Percentiles rank a stretch among this genome's conserved stretches.
Evolutionary conservation across 1,140 invertebrate genomes (phyloP).

Genomic region (Apis florea): DNA sequence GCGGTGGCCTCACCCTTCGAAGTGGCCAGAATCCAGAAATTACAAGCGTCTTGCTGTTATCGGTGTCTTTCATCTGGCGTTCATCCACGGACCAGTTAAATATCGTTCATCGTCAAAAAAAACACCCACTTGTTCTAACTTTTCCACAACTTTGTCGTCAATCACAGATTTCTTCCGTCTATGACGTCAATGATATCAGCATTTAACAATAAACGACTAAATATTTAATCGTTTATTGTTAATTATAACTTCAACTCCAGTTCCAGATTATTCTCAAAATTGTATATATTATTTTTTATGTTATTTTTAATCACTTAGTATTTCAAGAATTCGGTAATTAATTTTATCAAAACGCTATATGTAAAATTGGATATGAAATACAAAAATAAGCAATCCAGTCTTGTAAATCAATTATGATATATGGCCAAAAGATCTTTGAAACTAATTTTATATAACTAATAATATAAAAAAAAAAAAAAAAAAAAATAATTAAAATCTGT

Average conservation of each 20-base stretch:
- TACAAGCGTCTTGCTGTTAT: conserved; percentile 67
- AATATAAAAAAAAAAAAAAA: no score
- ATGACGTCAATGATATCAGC: neutral
- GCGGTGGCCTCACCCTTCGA: conserved; percentile 75
- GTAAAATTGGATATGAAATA: neutral
- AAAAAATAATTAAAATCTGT: no score
- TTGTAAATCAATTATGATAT: conserved; percentile 16
- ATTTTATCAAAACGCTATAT: no score
- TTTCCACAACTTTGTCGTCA: conserved; percentile 23
- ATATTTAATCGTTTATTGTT: no score
- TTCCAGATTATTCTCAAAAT: neutral
- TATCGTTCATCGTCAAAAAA: conserved; percentile 55
- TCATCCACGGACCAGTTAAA: conserved; percentile 61
- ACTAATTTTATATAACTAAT: neutral
- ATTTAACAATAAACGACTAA: conserved; percentile 9
- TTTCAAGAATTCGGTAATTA: conserved; percentile 6
- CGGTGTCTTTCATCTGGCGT: conserved; percentile 71
- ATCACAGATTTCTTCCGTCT: neutral
- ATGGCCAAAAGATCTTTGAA: conserved; percentile 29
- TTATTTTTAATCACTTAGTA: neutral
- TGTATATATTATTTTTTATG: neutral
- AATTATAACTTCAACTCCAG: no score
- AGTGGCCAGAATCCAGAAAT: conserved; percentile 77
- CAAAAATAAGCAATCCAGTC: conserved; percentile 20
- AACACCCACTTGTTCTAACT: conserved; percentile 72